Conservation (phyloP, 1,140 invertebrate genomes). For the Andricus grossulariae region DNA sequence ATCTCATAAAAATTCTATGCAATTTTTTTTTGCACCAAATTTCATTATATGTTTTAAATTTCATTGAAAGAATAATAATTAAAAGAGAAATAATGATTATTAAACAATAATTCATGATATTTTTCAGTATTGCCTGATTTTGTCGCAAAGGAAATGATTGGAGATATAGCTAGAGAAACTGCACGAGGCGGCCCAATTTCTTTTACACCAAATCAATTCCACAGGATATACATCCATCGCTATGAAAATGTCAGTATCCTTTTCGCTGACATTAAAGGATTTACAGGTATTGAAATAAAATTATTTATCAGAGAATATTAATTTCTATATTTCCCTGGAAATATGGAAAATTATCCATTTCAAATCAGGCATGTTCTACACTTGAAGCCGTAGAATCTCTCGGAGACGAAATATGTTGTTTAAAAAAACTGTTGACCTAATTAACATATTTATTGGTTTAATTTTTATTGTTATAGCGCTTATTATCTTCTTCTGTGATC, state of each 20-base stretch:
- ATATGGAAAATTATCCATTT: background rate
- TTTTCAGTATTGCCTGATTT: constrained; percentile 94
- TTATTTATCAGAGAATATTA: constrained; percentile 53
- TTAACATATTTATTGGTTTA: no score
- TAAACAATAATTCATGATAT: constrained; percentile 34
- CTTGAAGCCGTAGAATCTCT: no score
- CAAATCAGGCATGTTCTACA: no score
- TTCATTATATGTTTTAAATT: no score
- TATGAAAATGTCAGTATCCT: constrained; percentile 98
- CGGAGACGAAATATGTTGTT: no score
- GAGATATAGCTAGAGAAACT: constrained; percentile 88
- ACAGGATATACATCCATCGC: constrained; percentile 97
- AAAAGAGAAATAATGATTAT: no score
- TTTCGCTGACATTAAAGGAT: constrained; percentile 99
- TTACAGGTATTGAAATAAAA: constrained; percentile 84
- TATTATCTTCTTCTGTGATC: no score
- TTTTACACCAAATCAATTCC: constrained; percentile 91
- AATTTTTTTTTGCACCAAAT: no score
- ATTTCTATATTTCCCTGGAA: background rate
- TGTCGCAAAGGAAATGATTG: constrained; percentile 95
- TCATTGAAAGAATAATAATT: no score
- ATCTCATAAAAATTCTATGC: no score
- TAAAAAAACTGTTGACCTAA: background rate
- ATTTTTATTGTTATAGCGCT: no score
- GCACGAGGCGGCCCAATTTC: constrained; percentile 80